These are phyloP conservation scores for Psittacara wagleri DNA, from an alignment of 2,113 vertebrate genomes.

Conservation along the genomic window DNA sequence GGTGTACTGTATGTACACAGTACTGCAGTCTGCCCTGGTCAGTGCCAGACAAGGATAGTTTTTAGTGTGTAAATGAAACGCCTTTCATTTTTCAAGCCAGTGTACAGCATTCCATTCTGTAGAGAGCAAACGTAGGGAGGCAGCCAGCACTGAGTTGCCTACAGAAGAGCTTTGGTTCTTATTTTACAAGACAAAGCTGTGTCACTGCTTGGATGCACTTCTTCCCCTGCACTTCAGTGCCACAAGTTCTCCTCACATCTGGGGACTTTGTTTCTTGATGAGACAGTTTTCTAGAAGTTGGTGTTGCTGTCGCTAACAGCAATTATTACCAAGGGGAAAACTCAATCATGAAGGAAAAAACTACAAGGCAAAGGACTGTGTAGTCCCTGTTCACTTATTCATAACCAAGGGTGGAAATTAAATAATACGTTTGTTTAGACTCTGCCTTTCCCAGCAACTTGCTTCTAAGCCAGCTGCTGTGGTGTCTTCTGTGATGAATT, in stretches of 20 bases:
- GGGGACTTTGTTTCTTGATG: not conserved
- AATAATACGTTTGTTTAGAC: not conserved
- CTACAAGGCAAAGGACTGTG: not conserved
- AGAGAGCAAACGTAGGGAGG: conserved; percentile 35
- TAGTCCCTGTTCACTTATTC: conserved; percentile 28
- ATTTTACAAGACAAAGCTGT: not conserved
- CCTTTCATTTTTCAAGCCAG: conserved; percentile 34
- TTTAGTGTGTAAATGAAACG: conserved; percentile 43
- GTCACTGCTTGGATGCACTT: not conserved
- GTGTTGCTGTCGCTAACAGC: conserved; percentile 13
- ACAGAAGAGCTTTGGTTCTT: not conserved
- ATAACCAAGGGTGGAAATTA: conserved; percentile 26
- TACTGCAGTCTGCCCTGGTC: not conserved
- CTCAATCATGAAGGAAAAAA: conserved; percentile 17
- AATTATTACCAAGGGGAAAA: not conserved
- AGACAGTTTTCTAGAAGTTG: not conserved
- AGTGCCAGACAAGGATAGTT: not conserved
- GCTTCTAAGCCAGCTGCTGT: not conserved
- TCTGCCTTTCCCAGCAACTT: not conserved
- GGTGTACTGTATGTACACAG: not conserved
- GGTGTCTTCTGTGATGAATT: not conserved
- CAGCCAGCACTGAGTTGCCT: conserved; percentile 40
- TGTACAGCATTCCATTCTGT: conserved; percentile 27
- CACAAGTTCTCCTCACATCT: not conserved
- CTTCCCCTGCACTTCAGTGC: not conserved